Base-by-base conservation (phyloP, 2,888 invertebrate species). In the Yponomeuta malinellus region DNA sequence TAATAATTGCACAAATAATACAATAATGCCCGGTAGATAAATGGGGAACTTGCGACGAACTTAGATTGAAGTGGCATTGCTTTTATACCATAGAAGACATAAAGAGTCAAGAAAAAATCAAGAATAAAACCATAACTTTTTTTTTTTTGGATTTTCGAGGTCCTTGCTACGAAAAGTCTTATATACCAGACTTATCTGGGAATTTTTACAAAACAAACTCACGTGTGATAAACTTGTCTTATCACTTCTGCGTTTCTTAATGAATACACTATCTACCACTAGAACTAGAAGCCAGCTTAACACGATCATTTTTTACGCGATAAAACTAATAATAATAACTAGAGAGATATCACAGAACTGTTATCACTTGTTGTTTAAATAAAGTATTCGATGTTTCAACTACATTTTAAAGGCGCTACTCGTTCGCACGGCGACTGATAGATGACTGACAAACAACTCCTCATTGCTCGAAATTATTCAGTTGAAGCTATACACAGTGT, bases 211-310 rank as follows among this genome's bases (percentile, higher is more conserved):
- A 66, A 70, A 37, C 29, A 43, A 70, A 82, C 86, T 84, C 78
- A 86, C 86, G 74, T 76, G 74, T 71, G 72, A 71, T 33, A 75
- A 73, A 68, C 73, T 75, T 68, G 74, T 75, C 76, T 78, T 83
- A 77, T 76, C 78, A 71, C 74, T 33, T 48, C 68, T 78, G 73
- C 77, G 80, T 71, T 78, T 82, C 71, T 76, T 77, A 72, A 75
- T 72, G 72, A 81, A 81, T n/a, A 81, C 77, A 75, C 80, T 78
- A 69, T 80, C 77, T 12, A 81, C 71, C 43, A 83, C 72, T 72
- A 85, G 76, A 29, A 81, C 80, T 68, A 81, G 74, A 70, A 89
- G 71, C 90, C 90, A 90, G 77, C 84, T 84, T 73, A 87, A 71
- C 37, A 90, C 85, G 82, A 91, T 90, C 90, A 90, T 90, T 78